A percentile compares a stretch with the other conserved stretches of the same genome.
Evolutionary conservation across 1,140 invertebrate species (phyloP).

Genomic region (Drosophila yakuba): DNA sequence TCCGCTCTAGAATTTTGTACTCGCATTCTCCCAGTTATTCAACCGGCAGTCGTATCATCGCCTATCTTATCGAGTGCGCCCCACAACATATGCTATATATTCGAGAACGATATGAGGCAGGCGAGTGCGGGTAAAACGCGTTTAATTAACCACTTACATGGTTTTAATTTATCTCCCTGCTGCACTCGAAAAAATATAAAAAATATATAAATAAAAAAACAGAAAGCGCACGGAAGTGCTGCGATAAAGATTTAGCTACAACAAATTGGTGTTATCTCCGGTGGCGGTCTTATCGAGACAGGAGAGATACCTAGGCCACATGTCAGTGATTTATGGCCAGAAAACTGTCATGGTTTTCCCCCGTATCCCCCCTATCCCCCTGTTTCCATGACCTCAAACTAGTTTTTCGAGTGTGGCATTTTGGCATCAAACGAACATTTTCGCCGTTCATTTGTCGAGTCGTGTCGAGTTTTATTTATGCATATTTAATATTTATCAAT

Average conservation of each 20-base stretch:
- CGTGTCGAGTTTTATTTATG: conserved; percentile 70
- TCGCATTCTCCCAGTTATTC: background rate
- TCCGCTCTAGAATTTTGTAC: too few species aligned
- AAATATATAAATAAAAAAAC: background rate
- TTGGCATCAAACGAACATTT: conserved; percentile 56
- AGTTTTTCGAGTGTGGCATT: conserved; percentile 45
- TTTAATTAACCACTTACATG: conserved; percentile 84
- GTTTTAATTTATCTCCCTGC: conserved; percentile 68
- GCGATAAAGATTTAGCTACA: conserved; percentile 51
- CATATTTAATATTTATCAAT: conserved; percentile 74
- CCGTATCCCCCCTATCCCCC: background rate
- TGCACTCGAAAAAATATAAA: conserved; percentile 10
- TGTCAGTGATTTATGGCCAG: conserved; percentile 74
- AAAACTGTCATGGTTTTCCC: conserved; percentile 52
- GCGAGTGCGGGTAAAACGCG: conserved; percentile 34
- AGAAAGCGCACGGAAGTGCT: conserved; percentile 17
- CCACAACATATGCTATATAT: conserved; percentile 78
- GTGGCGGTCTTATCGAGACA: conserved; percentile 56
- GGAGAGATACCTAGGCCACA: conserved; percentile 52
- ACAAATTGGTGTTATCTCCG: conserved; percentile 54
- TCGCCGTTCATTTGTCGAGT: conserved; percentile 56
- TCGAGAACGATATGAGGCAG: conserved; percentile 24
- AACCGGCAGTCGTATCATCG: background rate
- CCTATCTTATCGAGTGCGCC: conserved; percentile 63
- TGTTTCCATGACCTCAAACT: conserved; percentile 10